These are phyloP conservation scores for Bembecia ichneumoniformis DNA, from an alignment of 2,888 invertebrate species.

Conservation along the genomic window DNA sequence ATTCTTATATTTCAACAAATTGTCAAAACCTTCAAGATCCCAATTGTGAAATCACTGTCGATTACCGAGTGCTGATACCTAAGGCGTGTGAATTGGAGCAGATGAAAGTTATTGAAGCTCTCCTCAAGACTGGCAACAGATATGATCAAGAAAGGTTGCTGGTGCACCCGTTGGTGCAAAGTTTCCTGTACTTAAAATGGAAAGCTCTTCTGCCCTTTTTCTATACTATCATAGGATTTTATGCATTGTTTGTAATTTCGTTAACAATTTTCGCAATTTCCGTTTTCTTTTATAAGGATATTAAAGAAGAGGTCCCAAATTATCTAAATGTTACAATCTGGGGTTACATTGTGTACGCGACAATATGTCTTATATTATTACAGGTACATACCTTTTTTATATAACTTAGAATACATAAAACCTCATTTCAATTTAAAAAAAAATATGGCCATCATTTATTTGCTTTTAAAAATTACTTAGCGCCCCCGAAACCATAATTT, in stretches of 20 bases:
- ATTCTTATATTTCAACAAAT: slow-evolving; percentile 63
- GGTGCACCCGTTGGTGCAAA: slow-evolving; percentile 71
- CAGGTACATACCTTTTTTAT: slow-evolving; percentile 35
- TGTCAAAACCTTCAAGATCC: slow-evolving; percentile 46
- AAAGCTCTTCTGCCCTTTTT: slow-evolving; percentile 67
- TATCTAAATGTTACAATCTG: slow-evolving; percentile 41
- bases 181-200: slow-evolving; percentile 73
- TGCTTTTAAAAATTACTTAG: too few species aligned
- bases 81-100: slow-evolving; percentile 57
- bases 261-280: slow-evolving; percentile 61
- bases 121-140: slow-evolving; percentile 67
- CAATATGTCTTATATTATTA: slow-evolving; percentile 44
- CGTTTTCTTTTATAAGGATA: slow-evolving; percentile 60
- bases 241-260: slow-evolving; percentile 59
- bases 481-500: too few species aligned
- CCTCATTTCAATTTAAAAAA: too few species aligned
- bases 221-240: slow-evolving; percentile 61
- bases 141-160: slow-evolving; percentile 57
- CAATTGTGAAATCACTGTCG: slow-evolving; percentile 59
- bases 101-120: slow-evolving; percentile 69
- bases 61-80: slow-evolving; percentile 64
- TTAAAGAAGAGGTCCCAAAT: slow-evolving; percentile 27
- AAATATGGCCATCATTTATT: too few species aligned
- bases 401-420: too few species aligned
- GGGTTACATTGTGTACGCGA: slow-evolving; percentile 46